phyloP scores from a whole-genome alignment of 2,888 invertebrate species.

The Clistopyga incitator region DNA sequence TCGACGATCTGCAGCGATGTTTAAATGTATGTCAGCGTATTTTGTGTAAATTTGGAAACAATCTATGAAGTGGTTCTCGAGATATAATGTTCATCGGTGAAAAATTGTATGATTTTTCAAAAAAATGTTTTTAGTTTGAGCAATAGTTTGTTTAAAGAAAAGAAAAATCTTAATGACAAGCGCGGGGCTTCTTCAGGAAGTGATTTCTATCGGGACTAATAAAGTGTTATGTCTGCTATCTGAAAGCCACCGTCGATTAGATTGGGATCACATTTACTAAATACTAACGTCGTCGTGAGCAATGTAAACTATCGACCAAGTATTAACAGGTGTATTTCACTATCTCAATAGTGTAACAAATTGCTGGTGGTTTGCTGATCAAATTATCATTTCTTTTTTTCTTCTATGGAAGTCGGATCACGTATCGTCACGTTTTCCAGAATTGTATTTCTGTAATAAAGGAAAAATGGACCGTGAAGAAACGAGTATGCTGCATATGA shows the following conservation, averaged over 20 bases:
- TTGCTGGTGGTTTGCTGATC: background rate
- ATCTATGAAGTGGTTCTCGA: too few species aligned
- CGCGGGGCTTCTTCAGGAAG: background rate
- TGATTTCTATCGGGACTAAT: background rate
- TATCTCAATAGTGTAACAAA: too few species aligned
- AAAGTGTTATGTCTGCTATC: conserved; percentile 15
- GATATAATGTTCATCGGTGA: too few species aligned
- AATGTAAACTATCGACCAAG: background rate
- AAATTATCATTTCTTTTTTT: background rate
- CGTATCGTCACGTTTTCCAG: background rate
- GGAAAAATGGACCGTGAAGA: background rate
- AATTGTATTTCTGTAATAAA: background rate
- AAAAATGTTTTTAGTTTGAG: too few species aligned
- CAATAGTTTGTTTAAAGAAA: too few species aligned
- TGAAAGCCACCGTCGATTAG: conserved; percentile 19
- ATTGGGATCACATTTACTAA: conserved; percentile 7
- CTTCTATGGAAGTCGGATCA: background rate
- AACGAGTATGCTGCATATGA: background rate
- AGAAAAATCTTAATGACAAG: background rate
- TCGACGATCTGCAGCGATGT: too few species aligned
- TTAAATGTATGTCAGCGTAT: too few species aligned
- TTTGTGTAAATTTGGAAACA: too few species aligned
- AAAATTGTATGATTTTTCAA: too few species aligned
- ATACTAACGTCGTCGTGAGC: background rate
- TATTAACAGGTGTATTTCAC: background rate